Conservation (phyloP, 2,113 vertebrate genomes). For the Vidua chalybeata region DNA sequence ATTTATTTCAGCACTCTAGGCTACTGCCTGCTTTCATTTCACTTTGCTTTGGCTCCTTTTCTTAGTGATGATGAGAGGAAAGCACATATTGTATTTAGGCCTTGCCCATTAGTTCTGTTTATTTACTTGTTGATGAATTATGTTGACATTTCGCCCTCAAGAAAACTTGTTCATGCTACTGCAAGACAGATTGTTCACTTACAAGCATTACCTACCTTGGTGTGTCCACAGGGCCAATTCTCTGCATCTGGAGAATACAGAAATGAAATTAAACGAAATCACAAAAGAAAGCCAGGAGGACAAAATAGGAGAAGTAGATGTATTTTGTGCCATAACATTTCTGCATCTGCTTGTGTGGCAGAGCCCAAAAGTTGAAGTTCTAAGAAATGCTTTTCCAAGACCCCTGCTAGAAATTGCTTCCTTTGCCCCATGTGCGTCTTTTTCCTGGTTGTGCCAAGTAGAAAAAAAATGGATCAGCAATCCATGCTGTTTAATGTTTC, state of each 20-base stretch:
- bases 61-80: not conserved
- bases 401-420: not conserved
- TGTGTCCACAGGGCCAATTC: not conserved
- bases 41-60: not conserved
- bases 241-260: not conserved
- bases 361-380: not conserved
- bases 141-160: not conserved
- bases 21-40: not conserved
- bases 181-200: not conserved
- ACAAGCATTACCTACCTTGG: not conserved
- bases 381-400: not conserved
- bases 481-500: not conserved
- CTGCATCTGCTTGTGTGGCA: not conserved
- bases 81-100: not conserved
- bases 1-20: not conserved
- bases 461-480: not conserved
- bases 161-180: not conserved
- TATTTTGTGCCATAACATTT: not conserved
- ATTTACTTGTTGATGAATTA: not conserved
- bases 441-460: not conserved
- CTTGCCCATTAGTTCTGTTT: not conserved
- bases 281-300: not conserved
- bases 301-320: not conserved
- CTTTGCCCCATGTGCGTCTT: not conserved
- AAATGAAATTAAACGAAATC: not conserved